Evolutionary conservation across 2,113 vertebrate genomes (phyloP).

Genomic region (Phalacrocorax carbo): DNA sequence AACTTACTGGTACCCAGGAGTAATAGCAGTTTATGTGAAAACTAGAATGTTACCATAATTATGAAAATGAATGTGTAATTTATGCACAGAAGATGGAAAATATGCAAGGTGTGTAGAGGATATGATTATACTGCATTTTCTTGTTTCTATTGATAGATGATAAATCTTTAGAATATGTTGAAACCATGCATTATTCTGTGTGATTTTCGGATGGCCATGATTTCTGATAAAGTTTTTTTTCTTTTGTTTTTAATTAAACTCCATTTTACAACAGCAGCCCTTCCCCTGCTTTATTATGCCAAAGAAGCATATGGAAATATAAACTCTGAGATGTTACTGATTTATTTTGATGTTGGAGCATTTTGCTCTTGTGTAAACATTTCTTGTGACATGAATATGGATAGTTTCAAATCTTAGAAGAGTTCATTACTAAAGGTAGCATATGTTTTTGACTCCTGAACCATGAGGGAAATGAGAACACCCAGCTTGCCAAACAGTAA

Average conservation of each 20-base stretch:
- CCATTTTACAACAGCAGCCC: slow-evolving; percentile 59
- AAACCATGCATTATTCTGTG: slow-evolving; percentile 35
- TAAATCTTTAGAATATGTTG: slow-evolving; percentile 53
- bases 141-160: slow-evolving; percentile 60
- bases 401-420: slow-evolving; percentile 73
- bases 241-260: slow-evolving; percentile 77
- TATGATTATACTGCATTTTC: slow-evolving; percentile 48
- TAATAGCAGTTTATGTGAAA: slow-evolving; percentile 70
- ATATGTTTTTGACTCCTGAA: slow-evolving; percentile 79
- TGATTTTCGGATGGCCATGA: slow-evolving; percentile 43
- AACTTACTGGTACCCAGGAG: slow-evolving; percentile 65
- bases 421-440: slow-evolving; percentile 75
- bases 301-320: slow-evolving; percentile 76
- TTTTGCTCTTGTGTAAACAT: slow-evolving; percentile 77
- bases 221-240: slow-evolving; percentile 67
- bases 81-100: slow-evolving; percentile 64
- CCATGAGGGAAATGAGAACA: slow-evolving; percentile 74
- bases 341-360: slow-evolving; percentile 75
- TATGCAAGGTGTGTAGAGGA: slow-evolving; percentile 59
- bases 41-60: slow-evolving; percentile 69
- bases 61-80: slow-evolving; percentile 70
- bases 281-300: slow-evolving; percentile 69
- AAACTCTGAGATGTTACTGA: slow-evolving; percentile 74
- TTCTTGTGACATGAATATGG: slow-evolving; percentile 76
- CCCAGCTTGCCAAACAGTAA: slow-evolving; percentile 73